Conservation (phyloP, 2,888 invertebrate species). For the Clivina fossor region DNA sequence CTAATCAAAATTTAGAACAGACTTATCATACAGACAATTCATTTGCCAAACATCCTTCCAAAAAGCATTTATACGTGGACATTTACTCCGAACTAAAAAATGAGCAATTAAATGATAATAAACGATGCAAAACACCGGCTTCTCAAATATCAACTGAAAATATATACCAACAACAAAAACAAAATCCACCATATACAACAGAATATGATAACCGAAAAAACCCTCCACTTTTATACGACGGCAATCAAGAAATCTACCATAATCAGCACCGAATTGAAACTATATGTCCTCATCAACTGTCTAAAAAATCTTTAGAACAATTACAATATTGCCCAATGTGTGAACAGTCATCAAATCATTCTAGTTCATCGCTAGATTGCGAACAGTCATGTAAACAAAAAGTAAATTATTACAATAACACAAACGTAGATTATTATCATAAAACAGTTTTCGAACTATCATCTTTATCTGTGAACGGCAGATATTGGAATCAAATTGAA, state of each 20-base stretch:
- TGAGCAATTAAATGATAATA: constrained; percentile 27
- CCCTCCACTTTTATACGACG: constrained; percentile 1
- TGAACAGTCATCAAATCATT: constrained; percentile 26
- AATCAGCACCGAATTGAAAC: constrained; percentile 12
- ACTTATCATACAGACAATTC: constrained; percentile 20
- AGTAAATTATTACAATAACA: constrained; percentile 8
- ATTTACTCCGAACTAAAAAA: constrained; percentile 30
- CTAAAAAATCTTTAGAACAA: constrained; percentile 18
- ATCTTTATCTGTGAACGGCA: constrained; percentile 49
- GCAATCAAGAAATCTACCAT: constrained; percentile 15
- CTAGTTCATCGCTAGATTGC: constrained; percentile 28
- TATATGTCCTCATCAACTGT: constrained; percentile 21
- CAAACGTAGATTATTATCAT: constrained; percentile 40
- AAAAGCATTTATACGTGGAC: constrained; percentile 38
- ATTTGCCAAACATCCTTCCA: constrained; percentile 20
- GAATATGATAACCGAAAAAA: constrained; percentile 14
- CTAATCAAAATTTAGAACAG: constrained; percentile 32
- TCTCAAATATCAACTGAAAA: constrained; percentile 42
- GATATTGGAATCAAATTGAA: constrained; percentile 50
- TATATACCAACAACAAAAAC: constrained; percentile 43
- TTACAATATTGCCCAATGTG: constrained; percentile 23
- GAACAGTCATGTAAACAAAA: constrained; percentile 24
- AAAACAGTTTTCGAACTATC: constrained; percentile 50
- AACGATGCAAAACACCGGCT: constrained; percentile 35
- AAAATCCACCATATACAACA: no score